These are phyloP conservation scores for Pocota personata DNA, from an alignment of 2,888 invertebrate genomes.

Conservation along the genomic window DNA sequence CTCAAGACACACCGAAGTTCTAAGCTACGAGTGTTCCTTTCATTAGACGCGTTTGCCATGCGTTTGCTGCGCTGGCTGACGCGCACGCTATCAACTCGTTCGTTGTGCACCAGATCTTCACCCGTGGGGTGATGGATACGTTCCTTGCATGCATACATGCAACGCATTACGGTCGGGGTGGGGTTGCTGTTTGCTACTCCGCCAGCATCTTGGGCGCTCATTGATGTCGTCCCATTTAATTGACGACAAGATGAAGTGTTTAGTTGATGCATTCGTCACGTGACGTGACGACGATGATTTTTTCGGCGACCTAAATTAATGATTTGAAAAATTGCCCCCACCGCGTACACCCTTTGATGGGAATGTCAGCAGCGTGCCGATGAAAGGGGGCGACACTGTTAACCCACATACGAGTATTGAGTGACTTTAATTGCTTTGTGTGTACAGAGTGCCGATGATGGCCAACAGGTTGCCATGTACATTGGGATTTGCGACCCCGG, in stretches of 20 bases:
- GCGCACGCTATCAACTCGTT: constrained; percentile 73
- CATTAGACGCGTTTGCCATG: constrained; percentile 71
- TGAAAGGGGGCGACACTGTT: constrained; percentile 33
- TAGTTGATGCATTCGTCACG: constrained; percentile 72
- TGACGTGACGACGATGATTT: constrained; percentile 52
- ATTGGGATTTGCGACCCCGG: constrained; percentile 50
- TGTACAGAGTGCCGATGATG: constrained; percentile 54
- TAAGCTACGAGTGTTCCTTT: constrained; percentile 52
- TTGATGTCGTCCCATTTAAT: constrained; percentile 71
- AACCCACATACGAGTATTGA: constrained; percentile 61
- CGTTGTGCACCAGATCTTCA: constrained; percentile 69
- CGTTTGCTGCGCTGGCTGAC: constrained; percentile 62
- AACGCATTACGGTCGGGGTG: constrained; percentile 39
- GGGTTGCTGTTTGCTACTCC: constrained; percentile 1
- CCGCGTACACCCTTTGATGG: constrained; percentile 28
- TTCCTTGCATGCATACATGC: constrained; percentile 44
- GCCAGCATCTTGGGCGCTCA: constrained; percentile 62
- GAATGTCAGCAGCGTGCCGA: not conserved
- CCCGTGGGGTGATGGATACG: constrained; percentile 50
- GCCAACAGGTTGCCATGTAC: constrained; percentile 64
- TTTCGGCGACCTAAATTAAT: constrained; percentile 70
- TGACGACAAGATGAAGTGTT: constrained; percentile 71
- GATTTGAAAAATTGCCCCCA: constrained; percentile 46
- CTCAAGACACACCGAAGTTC: constrained; percentile 6
- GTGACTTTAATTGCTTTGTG: constrained; percentile 67